Conservation (phyloP, 1,140 invertebrate genomes). For the Drosophila subpulchrella region DNA sequence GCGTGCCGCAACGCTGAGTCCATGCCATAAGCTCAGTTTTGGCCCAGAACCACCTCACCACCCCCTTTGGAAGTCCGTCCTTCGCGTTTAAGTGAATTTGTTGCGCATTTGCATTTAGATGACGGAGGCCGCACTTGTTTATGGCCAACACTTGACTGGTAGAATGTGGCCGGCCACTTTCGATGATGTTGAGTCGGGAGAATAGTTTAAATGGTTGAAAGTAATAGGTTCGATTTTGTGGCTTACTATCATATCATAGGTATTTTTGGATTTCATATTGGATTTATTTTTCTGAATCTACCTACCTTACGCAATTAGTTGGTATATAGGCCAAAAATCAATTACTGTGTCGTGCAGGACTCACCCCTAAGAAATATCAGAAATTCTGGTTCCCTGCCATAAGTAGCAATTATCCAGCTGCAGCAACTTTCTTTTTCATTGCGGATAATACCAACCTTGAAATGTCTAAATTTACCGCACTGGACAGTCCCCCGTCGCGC, state of each 20-base stretch:
- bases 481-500: constrained; percentile 6
- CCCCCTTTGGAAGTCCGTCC: constrained; percentile 22
- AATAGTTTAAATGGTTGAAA: too few species aligned
- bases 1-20: constrained; percentile 71
- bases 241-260: too few species aligned
- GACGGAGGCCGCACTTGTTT: constrained; percentile 67
- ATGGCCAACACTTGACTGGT: constrained; percentile 51
- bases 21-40: constrained; percentile 17
- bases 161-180: constrained; percentile 26
- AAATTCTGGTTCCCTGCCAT: background rate
- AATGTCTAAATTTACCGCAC: constrained; percentile 53
- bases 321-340: background rate
- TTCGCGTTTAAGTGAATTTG: constrained; percentile 65
- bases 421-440: constrained; percentile 49
- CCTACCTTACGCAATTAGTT: too few species aligned
- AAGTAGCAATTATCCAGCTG: constrained; percentile 12
- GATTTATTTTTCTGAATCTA: too few species aligned
- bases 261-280: too few species aligned
- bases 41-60: constrained; percentile 14
- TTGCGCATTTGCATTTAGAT: constrained; percentile 77
- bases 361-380: background rate
- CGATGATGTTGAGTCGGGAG: constrained; percentile 13
- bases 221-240: too few species aligned
- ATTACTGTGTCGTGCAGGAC: background rate
- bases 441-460: constrained; percentile 55